Conservation (phyloP, 2,888 invertebrate species). For the Lasioglossum zephyrum region DNA sequence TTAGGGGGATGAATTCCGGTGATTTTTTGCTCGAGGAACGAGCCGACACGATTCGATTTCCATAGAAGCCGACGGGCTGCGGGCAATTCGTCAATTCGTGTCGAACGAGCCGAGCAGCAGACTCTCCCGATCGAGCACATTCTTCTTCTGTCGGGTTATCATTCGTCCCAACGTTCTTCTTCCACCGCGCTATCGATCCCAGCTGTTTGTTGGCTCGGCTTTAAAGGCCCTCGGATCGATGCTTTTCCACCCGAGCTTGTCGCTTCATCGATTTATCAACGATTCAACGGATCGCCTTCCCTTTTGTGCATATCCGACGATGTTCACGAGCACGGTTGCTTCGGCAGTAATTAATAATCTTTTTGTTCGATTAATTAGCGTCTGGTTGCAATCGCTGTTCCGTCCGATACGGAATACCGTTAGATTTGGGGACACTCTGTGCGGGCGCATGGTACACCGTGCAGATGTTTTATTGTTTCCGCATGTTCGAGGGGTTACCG, state of each 20-base stretch:
- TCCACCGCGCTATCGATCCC: constrained; percentile 36
- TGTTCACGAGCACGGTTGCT: background rate
- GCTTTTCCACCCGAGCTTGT: background rate
- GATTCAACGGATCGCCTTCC: background rate
- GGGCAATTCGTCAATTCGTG: constrained; percentile 54
- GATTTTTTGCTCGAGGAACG: constrained; percentile 19
- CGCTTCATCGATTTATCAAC: background rate
- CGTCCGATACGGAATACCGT: too few species aligned
- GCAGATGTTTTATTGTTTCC: too few species aligned
- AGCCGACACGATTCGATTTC: constrained; percentile 37
- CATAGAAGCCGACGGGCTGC: constrained; percentile 21
- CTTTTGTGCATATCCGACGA: background rate
- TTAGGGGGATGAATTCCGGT: background rate
- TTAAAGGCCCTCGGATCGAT: background rate
- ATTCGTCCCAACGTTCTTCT: constrained; percentile 19
- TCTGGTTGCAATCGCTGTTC: background rate
- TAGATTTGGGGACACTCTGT: too few species aligned
- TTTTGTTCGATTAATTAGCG: background rate
- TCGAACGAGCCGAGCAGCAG: constrained; percentile 7
- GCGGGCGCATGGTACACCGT: too few species aligned
- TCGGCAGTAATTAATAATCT: background rate
- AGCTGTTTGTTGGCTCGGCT: background rate
- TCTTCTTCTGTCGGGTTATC: constrained; percentile 18
- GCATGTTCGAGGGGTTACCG: too few species aligned
- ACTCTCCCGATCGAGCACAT: background rate